Percentiles rank a stretch among this genome's conserved stretches.
Conservation (phyloP, 2,888 invertebrate species). For the Allacma fusca region DNA sequence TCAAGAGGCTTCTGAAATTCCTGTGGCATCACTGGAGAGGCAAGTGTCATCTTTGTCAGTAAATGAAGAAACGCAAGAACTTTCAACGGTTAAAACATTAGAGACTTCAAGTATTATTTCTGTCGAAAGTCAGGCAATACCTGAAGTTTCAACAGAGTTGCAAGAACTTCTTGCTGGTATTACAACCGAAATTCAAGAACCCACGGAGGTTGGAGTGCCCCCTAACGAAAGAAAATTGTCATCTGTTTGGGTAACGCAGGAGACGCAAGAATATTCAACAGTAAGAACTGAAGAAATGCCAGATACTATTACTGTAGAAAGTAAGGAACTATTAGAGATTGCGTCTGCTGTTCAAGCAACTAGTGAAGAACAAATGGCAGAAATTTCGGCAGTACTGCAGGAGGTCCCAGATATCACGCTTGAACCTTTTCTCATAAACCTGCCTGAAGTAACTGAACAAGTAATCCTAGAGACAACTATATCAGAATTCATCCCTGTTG, state of each 20-base stretch:
- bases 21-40: neutral
- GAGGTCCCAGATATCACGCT: neutral
- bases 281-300: neutral
- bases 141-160: neutral
- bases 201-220: neutral
- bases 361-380: neutral
- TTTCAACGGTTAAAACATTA: neutral
- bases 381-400: neutral
- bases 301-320: neutral
- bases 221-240: neutral
- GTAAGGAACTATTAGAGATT: neutral
- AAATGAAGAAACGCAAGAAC: neutral
- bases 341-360: neutral
- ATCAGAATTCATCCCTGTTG: too few species aligned
- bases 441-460: constrained; percentile 1
- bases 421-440: too few species aligned
- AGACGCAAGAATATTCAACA: neutral
- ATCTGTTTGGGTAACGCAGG: too few species aligned
- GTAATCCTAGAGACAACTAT: neutral
- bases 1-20: neutral
- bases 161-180: neutral
- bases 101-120: too few species aligned
- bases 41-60: neutral
- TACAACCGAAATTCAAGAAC: neutral
- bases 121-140: neutral